Base-by-base conservation (phyloP, 2,888 invertebrate genomes). In the Lobophora halterata region DNA sequence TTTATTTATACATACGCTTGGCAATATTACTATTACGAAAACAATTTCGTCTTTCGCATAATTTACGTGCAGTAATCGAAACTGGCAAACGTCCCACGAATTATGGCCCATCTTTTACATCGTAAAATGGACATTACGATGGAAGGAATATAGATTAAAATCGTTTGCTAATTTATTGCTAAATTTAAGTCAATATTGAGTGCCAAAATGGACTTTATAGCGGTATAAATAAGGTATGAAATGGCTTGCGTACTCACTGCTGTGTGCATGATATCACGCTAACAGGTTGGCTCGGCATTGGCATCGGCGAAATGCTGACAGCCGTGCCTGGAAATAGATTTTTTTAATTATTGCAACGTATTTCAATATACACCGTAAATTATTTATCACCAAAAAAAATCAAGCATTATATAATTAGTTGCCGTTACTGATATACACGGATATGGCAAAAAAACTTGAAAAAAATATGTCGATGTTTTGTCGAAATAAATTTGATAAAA, bases 181-280 rank as follows among this genome's bases (percentile, higher is more conserved):
- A 7, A 6, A 21, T 8, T 6, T 12, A 6, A 9, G 5, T 1
- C 6, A 24, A 11, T 24, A 5, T 21, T 5, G 8, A 7, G 7
- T n/a, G 8, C 23, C 5, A 30, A 20, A 26, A 6, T 17, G 6
- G 17, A 19, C 26, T 13, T 31, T 23, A 24, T 35, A 6, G 1
- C 9, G 1, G 13, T 29, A n/a, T 10, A 18, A 3, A 16, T 44
- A 39, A 12, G 25, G 24, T 30, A 27, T 4, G 23, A 21, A 10
- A 23, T 23, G 26, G 9, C 3, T 14, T 24, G 23, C 21, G 34
- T 61, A 85, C 86, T 86, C 73, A 87, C 86, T 86, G 86, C 55
- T 82, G 85, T 6, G 81, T 78, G 55, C 82, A 86, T 0, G 79
- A 65, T 1, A 78, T 79, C 33, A 73, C 63, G 35, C 65, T 77